Conservation (phyloP, 2,888 invertebrate species). For the Phrixothrix hirtus region DNA sequence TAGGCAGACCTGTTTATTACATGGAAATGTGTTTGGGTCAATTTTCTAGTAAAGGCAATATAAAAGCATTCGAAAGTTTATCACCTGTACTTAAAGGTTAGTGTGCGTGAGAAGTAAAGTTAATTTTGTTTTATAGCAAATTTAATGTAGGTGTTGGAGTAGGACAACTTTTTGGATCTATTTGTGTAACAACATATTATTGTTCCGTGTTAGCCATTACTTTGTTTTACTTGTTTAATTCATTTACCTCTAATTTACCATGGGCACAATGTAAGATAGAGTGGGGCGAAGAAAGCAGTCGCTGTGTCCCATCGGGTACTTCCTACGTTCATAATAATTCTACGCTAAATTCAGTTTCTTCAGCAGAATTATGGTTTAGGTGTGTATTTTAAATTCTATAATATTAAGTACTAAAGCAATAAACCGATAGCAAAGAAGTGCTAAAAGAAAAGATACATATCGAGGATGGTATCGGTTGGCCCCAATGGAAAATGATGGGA, state of each 20-base stretch:
- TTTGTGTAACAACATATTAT: constrained; percentile 76
- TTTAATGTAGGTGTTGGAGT: constrained; percentile 65
- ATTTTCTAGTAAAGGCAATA: constrained; percentile 63
- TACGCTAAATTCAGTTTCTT: constrained; percentile 43
- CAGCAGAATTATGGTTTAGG: constrained; percentile 61
- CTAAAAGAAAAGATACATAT: constrained; percentile 57
- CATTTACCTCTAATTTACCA: constrained; percentile 70
- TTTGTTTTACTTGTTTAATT: constrained; percentile 71
- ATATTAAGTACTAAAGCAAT: background rate
- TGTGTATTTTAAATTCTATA: constrained; percentile 45
- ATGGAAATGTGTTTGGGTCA: constrained; percentile 66
- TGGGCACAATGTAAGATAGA: constrained; percentile 70
- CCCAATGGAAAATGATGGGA: constrained; percentile 71
- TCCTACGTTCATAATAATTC: background rate
- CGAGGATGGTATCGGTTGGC: constrained; percentile 57
- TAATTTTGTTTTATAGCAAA: background rate
- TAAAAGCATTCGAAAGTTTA: constrained; percentile 61
- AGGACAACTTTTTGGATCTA: constrained; percentile 65
- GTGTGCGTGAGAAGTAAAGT: background rate
- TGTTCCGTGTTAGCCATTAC: constrained; percentile 74
- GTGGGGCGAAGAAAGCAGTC: constrained; percentile 54
- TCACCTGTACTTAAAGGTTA: constrained; percentile 64
- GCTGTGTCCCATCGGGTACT: constrained; percentile 2
- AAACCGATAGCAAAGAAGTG: constrained; percentile 57
- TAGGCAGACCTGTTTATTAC: constrained; percentile 64